A percentile compares a stretch with the other conserved stretches of the same genome.
Conservation (phyloP, 2,113 vertebrate genomes). For the Aspidoscelis tigris region DNA sequence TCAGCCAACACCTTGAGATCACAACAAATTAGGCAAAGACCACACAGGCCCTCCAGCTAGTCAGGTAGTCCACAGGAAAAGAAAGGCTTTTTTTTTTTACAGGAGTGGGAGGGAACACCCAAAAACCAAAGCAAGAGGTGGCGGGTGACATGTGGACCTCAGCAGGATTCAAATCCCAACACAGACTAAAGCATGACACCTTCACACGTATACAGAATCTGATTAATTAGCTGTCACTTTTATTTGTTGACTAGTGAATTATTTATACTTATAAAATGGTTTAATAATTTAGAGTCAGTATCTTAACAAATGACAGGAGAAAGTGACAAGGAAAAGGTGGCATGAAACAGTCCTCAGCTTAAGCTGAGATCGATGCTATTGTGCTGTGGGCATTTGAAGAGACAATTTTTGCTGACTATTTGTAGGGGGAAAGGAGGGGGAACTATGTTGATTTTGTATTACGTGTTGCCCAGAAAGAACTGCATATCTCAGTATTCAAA, state of each 20-base stretch:
- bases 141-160: constrained; percentile 41
- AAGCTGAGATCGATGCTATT: constrained; percentile 74
- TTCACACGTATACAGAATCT: constrained; percentile 69
- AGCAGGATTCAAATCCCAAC: constrained; percentile 60
- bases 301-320: constrained; percentile 85
- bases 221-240: constrained; percentile 92
- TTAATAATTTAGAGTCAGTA: constrained; percentile 91
- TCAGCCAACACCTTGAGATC: neutral
- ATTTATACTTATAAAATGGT: constrained; percentile 88
- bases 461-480: constrained; percentile 66
- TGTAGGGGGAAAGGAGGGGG: constrained; percentile 62
- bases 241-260: constrained; percentile 92
- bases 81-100: constrained; percentile 22
- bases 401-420: constrained; percentile 76
- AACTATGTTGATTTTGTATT: constrained; percentile 68
- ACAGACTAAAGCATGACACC: constrained; percentile 68
- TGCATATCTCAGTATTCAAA: constrained; percentile 73
- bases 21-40: constrained; percentile 1
- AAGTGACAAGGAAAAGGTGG: constrained; percentile 80
- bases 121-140: constrained; percentile 34
- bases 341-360: constrained; percentile 62
- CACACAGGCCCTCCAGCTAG: constrained; percentile 6
- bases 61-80: constrained; percentile 24
- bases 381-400: constrained; percentile 69
- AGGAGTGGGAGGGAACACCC: neutral